Base-by-base conservation (phyloP, 2,888 invertebrate genomes). In the Thecocarcelia acutangulata region DNA sequence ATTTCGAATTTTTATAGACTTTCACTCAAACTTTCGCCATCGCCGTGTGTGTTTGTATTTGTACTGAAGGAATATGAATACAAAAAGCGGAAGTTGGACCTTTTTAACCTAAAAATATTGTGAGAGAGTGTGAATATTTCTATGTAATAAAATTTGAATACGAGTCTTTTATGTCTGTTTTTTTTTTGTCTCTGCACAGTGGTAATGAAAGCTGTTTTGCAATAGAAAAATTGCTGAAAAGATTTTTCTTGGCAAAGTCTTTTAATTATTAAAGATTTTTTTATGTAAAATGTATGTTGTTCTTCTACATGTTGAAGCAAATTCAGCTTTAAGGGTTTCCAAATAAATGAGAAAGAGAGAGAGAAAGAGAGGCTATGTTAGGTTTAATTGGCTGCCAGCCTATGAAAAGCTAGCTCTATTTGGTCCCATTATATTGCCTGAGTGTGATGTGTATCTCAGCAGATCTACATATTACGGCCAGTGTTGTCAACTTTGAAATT, bases 31-130 rank as follows among this genome's bases (percentile, higher is more conserved):
- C 77, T 82, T 82, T 78, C 59, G 44, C 70, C 24, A 42, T 24
- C 40, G 5, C 42, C 50, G 33, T 24, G 42, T 69, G 54, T 63
- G 21, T n/a, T n/a, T n/a, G n/a, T 19, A 24, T 40, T 50, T n/a
- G 28, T 33, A 33, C 8, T 33, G 9, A 33, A 52, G 61, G 33
- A n/a, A 15, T 6, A 24, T 6, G 15, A 37, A 64, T 24, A 46
- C 21, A 66, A 50, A 78, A 77, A 82, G 54, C 78, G 74, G 70
- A 82, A 70, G 74, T 78, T 82, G 59, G 56, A 79, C 24, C 73
- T 66, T 79, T 58, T 72, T 44, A 69, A 46, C 52, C 52, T 42
- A 17, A 44, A 56, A 50, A 52, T 24, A 68, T 52, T 54, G 56
- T 24, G 52, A 70, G 52, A 70, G 58, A 72, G 44, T 72, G 72